These are phyloP conservation scores for Taenaris catops DNA, from an alignment of 2,888 invertebrate genomes.

Conservation along the genomic window DNA sequence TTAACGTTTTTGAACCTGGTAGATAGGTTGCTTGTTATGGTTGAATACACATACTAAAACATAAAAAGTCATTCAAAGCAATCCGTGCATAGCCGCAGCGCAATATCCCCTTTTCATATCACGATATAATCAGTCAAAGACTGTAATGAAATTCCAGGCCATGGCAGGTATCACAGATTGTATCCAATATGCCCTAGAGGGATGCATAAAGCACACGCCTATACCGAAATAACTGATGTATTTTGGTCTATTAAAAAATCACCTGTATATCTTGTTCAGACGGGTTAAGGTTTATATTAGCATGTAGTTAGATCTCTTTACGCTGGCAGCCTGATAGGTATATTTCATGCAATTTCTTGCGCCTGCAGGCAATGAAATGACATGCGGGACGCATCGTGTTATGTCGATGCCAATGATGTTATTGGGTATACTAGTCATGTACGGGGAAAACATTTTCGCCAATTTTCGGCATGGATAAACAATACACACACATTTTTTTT, in stretches of 20 bases:
- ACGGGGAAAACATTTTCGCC: conserved; percentile 12
- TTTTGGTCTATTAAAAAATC: conserved; percentile 30
- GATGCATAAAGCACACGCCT: conserved; percentile 44
- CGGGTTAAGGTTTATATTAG: not conserved
- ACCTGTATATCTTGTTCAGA: not conserved
- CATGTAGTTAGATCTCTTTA: conserved; percentile 28
- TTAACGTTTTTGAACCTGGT: no score
- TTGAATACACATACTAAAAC: no score
- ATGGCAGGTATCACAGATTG: conserved; percentile 70
- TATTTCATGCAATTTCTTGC: conserved; percentile 72
- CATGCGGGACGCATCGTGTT: conserved; percentile 55
- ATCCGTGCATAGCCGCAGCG: not conserved
- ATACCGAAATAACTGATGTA: conserved; percentile 33
- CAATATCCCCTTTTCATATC: conserved; percentile 23
- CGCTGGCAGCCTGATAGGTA: conserved; percentile 45
- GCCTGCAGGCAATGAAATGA: conserved; percentile 64
- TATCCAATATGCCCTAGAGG: conserved; percentile 65
- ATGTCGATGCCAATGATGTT: conserved; percentile 58
- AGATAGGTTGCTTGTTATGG: no score
- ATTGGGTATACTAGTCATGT: conserved; percentile 34
- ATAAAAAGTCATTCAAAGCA: not conserved
- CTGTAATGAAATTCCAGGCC: conserved; percentile 67
- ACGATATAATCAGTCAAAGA: conserved; percentile 55
- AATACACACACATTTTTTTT: no score
- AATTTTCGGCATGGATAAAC: conserved; percentile 7